Percentiles rank a stretch among this genome's conserved stretches.
Conservation (phyloP, 2,888 invertebrate genomes). For the Latrodectus elegans region DNA sequence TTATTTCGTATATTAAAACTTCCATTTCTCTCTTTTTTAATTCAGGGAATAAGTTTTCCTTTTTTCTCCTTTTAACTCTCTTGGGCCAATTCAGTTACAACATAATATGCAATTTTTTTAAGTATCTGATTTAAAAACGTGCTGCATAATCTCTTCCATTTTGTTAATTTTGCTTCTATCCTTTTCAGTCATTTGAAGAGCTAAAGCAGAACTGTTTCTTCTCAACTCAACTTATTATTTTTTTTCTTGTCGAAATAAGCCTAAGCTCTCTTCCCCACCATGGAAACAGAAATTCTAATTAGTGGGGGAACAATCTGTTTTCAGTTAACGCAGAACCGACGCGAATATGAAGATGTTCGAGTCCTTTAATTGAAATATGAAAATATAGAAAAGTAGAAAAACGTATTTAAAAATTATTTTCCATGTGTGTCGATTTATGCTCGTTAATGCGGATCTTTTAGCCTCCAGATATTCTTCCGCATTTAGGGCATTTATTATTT, state of each 20-base stretch:
- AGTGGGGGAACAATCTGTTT: constrained; percentile 39
- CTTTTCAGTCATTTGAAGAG: constrained; percentile 23
- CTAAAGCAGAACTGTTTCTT: not conserved
- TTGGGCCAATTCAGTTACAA: not conserved
- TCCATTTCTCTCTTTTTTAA: not conserved
- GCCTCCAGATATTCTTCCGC: no score
- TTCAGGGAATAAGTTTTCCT: constrained; percentile 1
- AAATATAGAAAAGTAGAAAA: constrained; percentile 1
- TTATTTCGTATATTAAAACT: constrained; percentile 8
- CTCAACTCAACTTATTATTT: not conserved
- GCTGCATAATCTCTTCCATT: constrained; percentile 33
- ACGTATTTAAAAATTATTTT: not conserved
- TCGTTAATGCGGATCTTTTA: not conserved
- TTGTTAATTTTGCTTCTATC: constrained; percentile 42
- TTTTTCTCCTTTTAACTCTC: constrained; percentile 1
- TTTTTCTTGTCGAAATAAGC: constrained; percentile 9
- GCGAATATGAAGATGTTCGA: constrained; percentile 15
- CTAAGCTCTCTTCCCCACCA: constrained; percentile 35
- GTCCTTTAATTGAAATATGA: constrained; percentile 28
- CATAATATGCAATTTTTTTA: not conserved
- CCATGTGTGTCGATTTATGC: not conserved
- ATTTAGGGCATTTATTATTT: no score
- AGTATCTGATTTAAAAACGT: constrained; percentile 18
- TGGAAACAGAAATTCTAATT: constrained; percentile 52
- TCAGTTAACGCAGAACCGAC: constrained; percentile 43